phyloP scores from a whole-genome alignment of 2,113 vertebrate species.

The Oreotrochilus melanogaster region DNA sequence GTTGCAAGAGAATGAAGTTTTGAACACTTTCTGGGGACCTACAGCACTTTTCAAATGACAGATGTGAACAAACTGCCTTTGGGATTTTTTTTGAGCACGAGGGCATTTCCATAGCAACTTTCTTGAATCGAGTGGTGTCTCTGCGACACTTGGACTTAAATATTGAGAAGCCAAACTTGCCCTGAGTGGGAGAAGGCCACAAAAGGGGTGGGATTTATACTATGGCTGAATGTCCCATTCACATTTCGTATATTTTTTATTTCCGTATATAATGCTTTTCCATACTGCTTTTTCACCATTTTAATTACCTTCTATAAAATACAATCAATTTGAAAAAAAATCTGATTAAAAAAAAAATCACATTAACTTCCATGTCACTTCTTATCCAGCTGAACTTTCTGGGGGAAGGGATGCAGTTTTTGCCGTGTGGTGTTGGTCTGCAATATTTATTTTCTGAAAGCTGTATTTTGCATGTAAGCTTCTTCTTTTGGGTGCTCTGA shows the following conservation, averaged over 20 bases:
- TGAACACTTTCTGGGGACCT: not conserved
- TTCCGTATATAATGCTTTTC: not conserved
- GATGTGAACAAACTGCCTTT: not conserved
- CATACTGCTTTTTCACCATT: not conserved
- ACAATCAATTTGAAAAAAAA: not conserved
- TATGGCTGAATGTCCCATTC: not conserved
- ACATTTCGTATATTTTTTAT: not conserved
- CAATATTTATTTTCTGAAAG: not conserved
- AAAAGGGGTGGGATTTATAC: not conserved
- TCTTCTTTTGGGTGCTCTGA: slow-evolving; percentile 29
- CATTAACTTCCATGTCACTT: not conserved
- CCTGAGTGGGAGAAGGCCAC: too few species aligned
- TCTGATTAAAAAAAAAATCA: not conserved
- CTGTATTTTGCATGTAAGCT: not conserved
- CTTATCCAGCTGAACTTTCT: not conserved
- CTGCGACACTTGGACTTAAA: not conserved
- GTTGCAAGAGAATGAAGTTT: not conserved
- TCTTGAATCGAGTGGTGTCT: not conserved
- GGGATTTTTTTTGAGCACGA: not conserved
- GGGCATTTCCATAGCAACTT: not conserved
- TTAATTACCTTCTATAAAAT: not conserved
- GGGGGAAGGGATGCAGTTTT: not conserved
- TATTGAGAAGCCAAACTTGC: not conserved
- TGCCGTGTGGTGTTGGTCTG: not conserved
- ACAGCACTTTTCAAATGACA: not conserved